Evolutionary conservation across 2,797 vertebrate species (phyloP).

Genomic region (Lutjanus campechanus): DNA sequence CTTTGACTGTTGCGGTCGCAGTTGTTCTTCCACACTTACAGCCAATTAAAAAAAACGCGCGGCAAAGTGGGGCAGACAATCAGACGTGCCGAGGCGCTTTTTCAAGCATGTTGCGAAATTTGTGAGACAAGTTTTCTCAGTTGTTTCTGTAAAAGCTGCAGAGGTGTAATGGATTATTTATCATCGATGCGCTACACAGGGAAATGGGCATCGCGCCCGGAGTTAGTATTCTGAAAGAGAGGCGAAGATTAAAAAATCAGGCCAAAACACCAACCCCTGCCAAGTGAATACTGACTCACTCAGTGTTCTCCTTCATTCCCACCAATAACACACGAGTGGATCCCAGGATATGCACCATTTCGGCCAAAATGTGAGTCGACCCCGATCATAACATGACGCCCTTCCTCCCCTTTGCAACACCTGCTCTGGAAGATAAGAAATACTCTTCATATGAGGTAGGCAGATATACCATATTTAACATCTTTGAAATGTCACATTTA

Average conservation of each 20-base stretch:
- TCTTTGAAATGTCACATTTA: constrained; percentile 7
- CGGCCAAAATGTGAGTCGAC: not conserved
- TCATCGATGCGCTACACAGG: constrained; percentile 31
- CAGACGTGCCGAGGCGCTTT: constrained; percentile 5
- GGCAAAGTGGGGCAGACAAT: constrained; percentile 30
- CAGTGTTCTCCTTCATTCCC: constrained; percentile 4
- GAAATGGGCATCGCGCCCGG: constrained; percentile 37
- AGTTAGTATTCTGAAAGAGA: constrained; percentile 33
- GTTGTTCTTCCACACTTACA: constrained; percentile 33
- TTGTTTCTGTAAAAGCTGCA: constrained; percentile 54
- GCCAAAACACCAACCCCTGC: constrained; percentile 19
- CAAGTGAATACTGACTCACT: constrained; percentile 38
- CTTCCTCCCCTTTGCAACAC: not conserved
- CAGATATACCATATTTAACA: not conserved
- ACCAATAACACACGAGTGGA: constrained; percentile 1
- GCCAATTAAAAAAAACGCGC: constrained; percentile 77
- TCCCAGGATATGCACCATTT: not conserved
- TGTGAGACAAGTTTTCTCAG: constrained; percentile 45
- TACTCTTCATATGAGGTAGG: not conserved
- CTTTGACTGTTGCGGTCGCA: constrained; percentile 47
- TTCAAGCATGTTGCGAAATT: constrained; percentile 27
- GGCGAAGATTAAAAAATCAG: constrained; percentile 22
- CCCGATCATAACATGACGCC: not conserved
- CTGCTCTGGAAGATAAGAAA: constrained; percentile 17
- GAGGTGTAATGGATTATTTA: constrained; percentile 64